phyloP scores from a whole-genome alignment of 2,797 vertebrate genomes.

The Mus spretus region DNA sequence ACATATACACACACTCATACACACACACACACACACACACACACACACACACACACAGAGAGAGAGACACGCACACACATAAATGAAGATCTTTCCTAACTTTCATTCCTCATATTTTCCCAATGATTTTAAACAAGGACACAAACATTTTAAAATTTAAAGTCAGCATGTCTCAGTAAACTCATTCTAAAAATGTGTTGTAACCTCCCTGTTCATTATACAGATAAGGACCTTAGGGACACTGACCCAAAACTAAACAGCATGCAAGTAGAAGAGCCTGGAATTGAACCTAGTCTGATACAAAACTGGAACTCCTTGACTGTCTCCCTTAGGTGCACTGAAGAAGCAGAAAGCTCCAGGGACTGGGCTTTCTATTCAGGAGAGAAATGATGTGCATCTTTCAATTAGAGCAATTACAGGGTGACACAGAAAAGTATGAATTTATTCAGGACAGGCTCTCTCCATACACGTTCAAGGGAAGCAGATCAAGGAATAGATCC shows the following conservation, averaged over 20 bases:
- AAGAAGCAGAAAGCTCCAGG: not conserved
- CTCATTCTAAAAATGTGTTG: not conserved
- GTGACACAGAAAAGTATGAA: constrained; percentile 26
- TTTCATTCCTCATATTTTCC: not conserved
- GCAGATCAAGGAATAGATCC: constrained; percentile 40
- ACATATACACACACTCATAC: not conserved
- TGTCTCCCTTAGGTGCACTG: not conserved
- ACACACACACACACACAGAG: not conserved
- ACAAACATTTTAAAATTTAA: not conserved
- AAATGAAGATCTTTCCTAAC: not conserved
- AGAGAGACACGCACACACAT: too few species aligned
- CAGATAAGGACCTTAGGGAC: not conserved
- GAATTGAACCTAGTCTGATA: not conserved
- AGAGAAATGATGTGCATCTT: not conserved
- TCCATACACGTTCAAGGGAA: constrained; percentile 27
- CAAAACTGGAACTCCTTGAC: not conserved
- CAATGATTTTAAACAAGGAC: not conserved
- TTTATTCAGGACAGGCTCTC: constrained; percentile 38
- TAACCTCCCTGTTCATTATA: not conserved
- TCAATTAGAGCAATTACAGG: constrained; percentile 67
- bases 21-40: not conserved
- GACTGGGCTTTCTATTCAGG: not conserved
- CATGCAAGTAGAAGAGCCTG: not conserved
- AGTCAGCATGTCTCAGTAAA: not conserved
- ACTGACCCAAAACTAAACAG: not conserved